These are phyloP conservation scores for Ardeotis arabs DNA, from an alignment of 2,113 vertebrate genomes.

Conservation along the genomic window DNA sequence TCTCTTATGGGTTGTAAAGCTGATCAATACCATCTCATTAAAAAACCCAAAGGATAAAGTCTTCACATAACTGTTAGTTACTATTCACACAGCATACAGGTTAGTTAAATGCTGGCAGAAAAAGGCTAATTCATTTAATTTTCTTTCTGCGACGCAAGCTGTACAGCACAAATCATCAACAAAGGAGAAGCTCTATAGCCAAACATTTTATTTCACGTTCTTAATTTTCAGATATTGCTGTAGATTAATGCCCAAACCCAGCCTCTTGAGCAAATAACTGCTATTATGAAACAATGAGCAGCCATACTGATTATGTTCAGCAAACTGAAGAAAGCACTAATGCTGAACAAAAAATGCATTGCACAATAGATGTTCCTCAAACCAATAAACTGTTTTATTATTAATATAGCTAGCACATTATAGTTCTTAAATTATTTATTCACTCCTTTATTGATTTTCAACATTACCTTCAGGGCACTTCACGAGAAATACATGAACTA, in stretches of 20 bases:
- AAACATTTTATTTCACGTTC: background rate
- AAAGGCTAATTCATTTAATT: background rate
- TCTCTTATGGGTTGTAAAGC: background rate
- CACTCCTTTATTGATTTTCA: background rate
- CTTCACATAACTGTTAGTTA: background rate
- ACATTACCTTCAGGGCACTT: background rate
- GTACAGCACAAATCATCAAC: background rate
- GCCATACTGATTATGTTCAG: background rate
- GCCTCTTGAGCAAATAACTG: background rate
- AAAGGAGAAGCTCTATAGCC: background rate
- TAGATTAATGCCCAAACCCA: background rate
- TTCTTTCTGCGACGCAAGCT: background rate
- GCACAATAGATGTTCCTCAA: background rate
- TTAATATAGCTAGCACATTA: background rate
- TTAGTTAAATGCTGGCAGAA: slow-evolving; percentile 6
- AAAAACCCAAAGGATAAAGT: background rate
- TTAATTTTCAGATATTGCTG: background rate
- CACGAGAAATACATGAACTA: background rate
- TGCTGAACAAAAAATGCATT: background rate
- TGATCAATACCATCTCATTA: background rate
- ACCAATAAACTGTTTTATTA: background rate
- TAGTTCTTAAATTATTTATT: background rate
- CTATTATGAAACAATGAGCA: background rate
- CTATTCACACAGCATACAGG: background rate
- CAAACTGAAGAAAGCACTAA: background rate